phyloP scores from a whole-genome alignment of 2,797 vertebrate genomes.

The Macropus fuliginosus region DNA sequence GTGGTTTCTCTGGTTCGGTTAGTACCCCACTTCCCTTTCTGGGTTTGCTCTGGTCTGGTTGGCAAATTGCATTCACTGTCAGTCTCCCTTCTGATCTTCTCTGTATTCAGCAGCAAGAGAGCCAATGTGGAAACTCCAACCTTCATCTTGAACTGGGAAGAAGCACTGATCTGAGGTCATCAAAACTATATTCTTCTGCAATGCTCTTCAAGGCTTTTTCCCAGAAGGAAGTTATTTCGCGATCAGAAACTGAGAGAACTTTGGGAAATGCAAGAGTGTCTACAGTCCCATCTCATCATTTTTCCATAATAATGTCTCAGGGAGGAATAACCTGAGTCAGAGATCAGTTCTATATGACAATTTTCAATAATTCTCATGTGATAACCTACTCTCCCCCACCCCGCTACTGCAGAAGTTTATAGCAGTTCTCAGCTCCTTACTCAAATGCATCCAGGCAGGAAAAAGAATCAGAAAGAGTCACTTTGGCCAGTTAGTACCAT shows the following conservation, averaged over 20 bases:
- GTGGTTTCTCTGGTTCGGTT: not conserved
- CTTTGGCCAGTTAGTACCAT: not conserved
- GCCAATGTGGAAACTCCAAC: not conserved
- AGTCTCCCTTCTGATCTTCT: not conserved
- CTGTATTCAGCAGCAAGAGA: not conserved
- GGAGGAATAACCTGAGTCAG: not conserved
- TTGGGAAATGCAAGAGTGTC: not conserved
- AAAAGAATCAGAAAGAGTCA: not conserved
- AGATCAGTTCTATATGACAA: not conserved
- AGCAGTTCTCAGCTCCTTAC: not conserved
- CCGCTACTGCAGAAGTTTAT: not conserved
- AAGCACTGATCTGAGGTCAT: not conserved
- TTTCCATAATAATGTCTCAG: not conserved
- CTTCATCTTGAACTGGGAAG: not conserved
- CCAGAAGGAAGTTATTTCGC: not conserved
- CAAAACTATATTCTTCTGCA: not conserved
- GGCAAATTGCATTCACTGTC: not conserved
- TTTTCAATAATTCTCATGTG: not conserved
- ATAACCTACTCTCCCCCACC: not conserved
- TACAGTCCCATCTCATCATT: not conserved
- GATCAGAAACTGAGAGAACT: not conserved
- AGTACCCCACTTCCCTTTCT: not conserved
- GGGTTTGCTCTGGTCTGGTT: not conserved
- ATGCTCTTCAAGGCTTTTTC: not conserved
- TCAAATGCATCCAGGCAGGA: not conserved